phyloP scores from a whole-genome alignment of 2,888 invertebrate genomes.

The Mythimna vitellina region DNA sequence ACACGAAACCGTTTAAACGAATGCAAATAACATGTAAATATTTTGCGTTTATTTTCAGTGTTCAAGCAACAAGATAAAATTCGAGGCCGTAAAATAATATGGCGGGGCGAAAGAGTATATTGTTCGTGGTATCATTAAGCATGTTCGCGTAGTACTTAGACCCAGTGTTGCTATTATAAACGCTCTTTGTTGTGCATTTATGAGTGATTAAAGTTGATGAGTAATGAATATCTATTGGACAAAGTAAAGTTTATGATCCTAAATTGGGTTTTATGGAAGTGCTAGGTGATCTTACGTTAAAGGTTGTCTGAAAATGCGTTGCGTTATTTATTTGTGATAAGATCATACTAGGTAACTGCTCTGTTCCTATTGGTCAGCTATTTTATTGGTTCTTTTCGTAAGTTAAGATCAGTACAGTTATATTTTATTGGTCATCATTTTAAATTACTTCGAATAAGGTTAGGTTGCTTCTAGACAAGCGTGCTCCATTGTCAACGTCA shows the following conservation, averaged over 20 bases:
- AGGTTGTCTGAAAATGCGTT: slow-evolving; percentile 6
- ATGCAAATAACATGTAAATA: slow-evolving; percentile 79
- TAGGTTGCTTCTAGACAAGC: too few relatives aligned
- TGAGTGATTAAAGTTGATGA: slow-evolving; percentile 74
- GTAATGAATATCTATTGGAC: slow-evolving; percentile 66
- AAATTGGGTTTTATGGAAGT: slow-evolving; percentile 58
- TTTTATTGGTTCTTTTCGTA: background rate
- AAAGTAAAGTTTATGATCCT: slow-evolving; percentile 64
- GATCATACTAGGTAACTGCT: background rate
- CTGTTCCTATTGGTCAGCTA: slow-evolving; percentile 3
- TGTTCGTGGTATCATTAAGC: slow-evolving; percentile 77
- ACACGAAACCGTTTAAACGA: slow-evolving; percentile 66
- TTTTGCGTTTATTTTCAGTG: slow-evolving; percentile 81
- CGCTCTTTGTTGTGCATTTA: slow-evolving; percentile 70
- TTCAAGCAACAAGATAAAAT: slow-evolving; percentile 83
- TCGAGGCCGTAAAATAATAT: slow-evolving; percentile 82
- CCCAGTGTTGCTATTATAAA: slow-evolving; percentile 65
- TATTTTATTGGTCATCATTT: slow-evolving; percentile 8
- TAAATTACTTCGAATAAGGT: background rate
- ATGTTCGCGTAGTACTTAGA: slow-evolving; percentile 74
- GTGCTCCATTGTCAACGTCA: too few relatives aligned
- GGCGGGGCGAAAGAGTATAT: slow-evolving; percentile 77
- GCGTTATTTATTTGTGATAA: slow-evolving; percentile 23
- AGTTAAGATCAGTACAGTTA: background rate
- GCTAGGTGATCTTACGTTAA: slow-evolving; percentile 40